phyloP scores from a whole-genome alignment of 2,888 invertebrate species.

The Tridacna gigas region DNA sequence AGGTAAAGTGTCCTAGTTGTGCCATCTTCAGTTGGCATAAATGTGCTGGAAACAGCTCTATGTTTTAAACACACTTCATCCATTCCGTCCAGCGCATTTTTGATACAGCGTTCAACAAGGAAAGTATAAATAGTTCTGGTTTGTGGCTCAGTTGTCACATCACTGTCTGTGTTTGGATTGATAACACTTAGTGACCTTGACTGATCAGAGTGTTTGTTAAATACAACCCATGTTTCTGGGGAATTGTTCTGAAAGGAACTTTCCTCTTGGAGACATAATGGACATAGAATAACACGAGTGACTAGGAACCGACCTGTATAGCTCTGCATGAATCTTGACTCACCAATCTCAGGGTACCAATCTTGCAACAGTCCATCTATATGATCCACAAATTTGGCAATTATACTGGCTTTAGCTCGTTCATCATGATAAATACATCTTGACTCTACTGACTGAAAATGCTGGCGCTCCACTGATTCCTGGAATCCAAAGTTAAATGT shows the following conservation, averaged over 20 bases:
- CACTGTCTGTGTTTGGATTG: neutral
- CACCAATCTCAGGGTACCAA: slow-evolving; percentile 98
- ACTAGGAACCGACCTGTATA: slow-evolving; percentile 97
- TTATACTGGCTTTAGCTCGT: slow-evolving; percentile 72
- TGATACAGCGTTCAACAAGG: slow-evolving; percentile 97
- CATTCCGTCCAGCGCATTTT: slow-evolving; percentile 92
- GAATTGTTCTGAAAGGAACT: slow-evolving; percentile 49
- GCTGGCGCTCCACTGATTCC: slow-evolving; percentile 12
- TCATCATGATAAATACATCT: slow-evolving; percentile 73
- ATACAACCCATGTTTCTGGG: slow-evolving; percentile 38
- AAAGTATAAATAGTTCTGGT: slow-evolving; percentile 67
- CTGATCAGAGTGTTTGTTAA: slow-evolving; percentile 13
- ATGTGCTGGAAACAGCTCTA: slow-evolving; percentile 88
- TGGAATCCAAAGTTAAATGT: slow-evolving; percentile 68
- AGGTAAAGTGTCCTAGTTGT: slow-evolving; percentile 88
- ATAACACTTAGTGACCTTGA: slow-evolving; percentile 7
- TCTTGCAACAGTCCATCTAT: slow-evolving; percentile 98
- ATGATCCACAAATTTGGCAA: slow-evolving; percentile 95
- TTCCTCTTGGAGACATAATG: slow-evolving; percentile 89
- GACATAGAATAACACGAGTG: slow-evolving; percentile 96
- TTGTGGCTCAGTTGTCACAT: neutral
- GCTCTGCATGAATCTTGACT: slow-evolving; percentile 97
- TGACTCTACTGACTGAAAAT: slow-evolving; percentile 49
- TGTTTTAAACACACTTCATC: slow-evolving; percentile 92
- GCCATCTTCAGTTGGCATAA: slow-evolving; percentile 75